These are phyloP conservation scores for Anolis apletophallus DNA, from an alignment of 2,797 vertebrate species.

Conservation along the genomic window DNA sequence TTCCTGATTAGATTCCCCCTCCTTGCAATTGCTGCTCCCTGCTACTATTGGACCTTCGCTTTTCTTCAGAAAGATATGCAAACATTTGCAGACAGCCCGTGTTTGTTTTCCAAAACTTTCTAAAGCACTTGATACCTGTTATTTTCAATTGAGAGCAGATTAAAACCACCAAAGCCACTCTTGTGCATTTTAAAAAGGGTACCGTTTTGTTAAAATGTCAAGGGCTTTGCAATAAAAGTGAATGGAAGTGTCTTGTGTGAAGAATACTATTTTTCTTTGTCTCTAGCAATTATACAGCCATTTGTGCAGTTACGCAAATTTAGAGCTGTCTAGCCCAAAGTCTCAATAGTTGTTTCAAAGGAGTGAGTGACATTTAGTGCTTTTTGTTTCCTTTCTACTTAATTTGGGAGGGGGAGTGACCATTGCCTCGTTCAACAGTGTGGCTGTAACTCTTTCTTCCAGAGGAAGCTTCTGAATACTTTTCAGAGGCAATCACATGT, in stretches of 20 bases:
- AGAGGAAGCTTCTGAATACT: no score
- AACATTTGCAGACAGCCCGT: conserved; percentile 59
- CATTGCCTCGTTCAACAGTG: neutral
- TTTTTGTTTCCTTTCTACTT: neutral
- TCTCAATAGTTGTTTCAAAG: neutral
- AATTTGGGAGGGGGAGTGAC: neutral
- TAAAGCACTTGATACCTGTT: conserved; percentile 11
- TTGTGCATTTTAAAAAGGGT: conserved; percentile 23
- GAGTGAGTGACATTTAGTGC: neutral
- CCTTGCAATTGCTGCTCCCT: conserved; percentile 70
- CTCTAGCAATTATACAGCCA: neutral
- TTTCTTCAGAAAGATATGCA: conserved; percentile 53
- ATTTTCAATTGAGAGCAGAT: conserved; percentile 35
- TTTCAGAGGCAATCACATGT: no score
- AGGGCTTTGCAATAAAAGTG: conserved; percentile 15
- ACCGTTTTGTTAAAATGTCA: conserved; percentile 24
- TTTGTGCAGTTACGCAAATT: neutral
- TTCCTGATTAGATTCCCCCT: conserved; percentile 72
- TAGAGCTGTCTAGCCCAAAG: neutral
- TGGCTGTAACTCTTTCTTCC: no score
- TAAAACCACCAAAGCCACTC: conserved; percentile 33
- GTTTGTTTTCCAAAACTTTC: conserved; percentile 50
- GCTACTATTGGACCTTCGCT: conserved; percentile 43
- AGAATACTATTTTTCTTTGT: conserved; percentile 4
- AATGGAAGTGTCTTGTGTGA: conserved; percentile 17